Conservation (phyloP, 2,888 invertebrate species). For the Geophilus truncorum region DNA sequence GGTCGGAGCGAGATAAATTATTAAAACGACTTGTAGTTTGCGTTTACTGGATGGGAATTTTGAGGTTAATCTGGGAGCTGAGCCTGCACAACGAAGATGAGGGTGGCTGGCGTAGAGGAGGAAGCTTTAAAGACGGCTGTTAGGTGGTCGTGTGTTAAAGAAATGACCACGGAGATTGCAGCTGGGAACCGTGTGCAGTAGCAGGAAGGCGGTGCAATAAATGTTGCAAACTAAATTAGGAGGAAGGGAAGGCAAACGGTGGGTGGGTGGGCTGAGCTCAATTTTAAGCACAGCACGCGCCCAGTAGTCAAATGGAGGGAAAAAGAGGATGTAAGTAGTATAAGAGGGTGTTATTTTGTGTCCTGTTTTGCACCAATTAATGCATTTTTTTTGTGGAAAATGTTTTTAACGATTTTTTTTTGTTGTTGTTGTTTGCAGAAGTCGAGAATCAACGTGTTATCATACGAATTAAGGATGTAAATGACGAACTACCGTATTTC, state of each 20-base stretch:
- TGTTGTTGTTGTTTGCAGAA: slow-evolving; percentile 56
- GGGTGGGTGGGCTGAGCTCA: slow-evolving; percentile 7
- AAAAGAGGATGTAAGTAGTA: slow-evolving; percentile 3
- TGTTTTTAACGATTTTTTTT: background rate
- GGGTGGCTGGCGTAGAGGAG: background rate
- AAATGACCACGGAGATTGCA: slow-evolving; percentile 25
- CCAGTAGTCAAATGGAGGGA: background rate
- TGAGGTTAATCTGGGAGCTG: background rate
- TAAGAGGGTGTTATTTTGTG: background rate
- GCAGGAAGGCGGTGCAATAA: slow-evolving; percentile 17
- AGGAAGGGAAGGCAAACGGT: slow-evolving; percentile 20
- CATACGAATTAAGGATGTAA: slow-evolving; percentile 90
- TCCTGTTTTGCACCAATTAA: background rate
- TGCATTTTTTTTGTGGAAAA: background rate
- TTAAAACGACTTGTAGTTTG: background rate
- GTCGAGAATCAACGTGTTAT: slow-evolving; percentile 93
- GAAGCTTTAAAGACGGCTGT: slow-evolving; percentile 13
- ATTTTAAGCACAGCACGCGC: slow-evolving; percentile 25
- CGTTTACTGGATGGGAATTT: background rate
- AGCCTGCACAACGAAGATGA: background rate
- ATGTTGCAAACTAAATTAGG: slow-evolving; percentile 27
- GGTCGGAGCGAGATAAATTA: background rate
- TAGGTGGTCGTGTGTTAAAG: slow-evolving; percentile 18
- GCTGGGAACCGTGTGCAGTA: slow-evolving; percentile 8
- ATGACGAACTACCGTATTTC: slow-evolving; percentile 95